phyloP scores from a whole-genome alignment of 2,888 invertebrate species.

The Ichneumoninae sp. region DNA sequence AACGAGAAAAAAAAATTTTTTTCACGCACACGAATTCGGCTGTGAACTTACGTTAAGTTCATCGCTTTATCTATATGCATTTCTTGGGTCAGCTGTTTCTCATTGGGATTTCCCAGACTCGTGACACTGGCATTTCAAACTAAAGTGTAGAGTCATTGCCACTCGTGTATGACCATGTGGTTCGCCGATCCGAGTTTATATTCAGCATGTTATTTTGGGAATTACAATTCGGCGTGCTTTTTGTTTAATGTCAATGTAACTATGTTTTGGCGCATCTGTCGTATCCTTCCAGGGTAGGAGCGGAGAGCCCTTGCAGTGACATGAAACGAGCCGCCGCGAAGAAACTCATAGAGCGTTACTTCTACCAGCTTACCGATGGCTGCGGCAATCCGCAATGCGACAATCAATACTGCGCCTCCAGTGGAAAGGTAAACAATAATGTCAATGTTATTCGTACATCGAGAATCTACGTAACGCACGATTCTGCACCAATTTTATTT shows the following conservation, averaged over 20 bases:
- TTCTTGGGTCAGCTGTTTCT: background rate
- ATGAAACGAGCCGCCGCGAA: conserved; percentile 88
- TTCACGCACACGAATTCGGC: no score
- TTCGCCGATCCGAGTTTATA: conserved; percentile 52
- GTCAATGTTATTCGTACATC: background rate
- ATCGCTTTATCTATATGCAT: conserved; percentile 7
- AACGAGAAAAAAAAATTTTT: background rate
- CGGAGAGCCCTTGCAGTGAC: conserved; percentile 83
- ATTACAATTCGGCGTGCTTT: conserved; percentile 6
- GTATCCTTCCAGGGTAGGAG: conserved; percentile 79
- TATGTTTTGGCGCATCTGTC: background rate
- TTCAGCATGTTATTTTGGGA: conserved; percentile 57
- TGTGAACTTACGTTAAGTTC: background rate
- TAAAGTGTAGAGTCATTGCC: conserved; percentile 54
- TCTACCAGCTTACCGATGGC: conserved; percentile 96
- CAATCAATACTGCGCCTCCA: conserved; percentile 95
- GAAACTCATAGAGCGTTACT: conserved; percentile 95
- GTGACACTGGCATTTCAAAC: conserved; percentile 31
- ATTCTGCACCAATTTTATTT: background rate
- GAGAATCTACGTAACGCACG: background rate
- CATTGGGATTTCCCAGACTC: background rate
- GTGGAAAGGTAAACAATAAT: conserved; percentile 89
- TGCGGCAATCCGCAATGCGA: conserved; percentile 95
- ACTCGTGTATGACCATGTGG: conserved; percentile 36
- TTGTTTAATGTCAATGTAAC: background rate